phyloP scores from a whole-genome alignment of 2,888 invertebrate genomes.

The Dolomedes plantarius region DNA sequence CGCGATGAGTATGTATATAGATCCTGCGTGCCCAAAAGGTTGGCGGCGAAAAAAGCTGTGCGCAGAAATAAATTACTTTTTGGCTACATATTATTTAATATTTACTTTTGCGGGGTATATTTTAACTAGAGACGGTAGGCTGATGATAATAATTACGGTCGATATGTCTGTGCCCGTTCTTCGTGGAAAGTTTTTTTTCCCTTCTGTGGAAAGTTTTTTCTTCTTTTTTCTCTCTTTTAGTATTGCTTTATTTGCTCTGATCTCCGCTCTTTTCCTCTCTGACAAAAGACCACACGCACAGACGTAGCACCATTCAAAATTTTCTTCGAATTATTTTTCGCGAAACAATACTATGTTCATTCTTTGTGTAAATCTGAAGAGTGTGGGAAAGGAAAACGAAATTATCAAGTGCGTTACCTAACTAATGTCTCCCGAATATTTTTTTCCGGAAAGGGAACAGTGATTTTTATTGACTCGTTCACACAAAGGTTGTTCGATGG shows the following conservation, averaged over 20 bases:
- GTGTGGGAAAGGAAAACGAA: no score
- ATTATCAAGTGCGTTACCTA: no score
- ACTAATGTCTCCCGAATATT: no score
- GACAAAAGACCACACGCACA: slow-evolving; percentile 34
- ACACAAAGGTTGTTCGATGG: no score
- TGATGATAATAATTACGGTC: slow-evolving; percentile 45
- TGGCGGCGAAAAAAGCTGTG: background rate
- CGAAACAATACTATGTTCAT: no score
- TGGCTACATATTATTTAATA: slow-evolving; percentile 68
- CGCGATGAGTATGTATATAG: no score
- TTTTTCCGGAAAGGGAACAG: no score
- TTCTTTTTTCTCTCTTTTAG: background rate
- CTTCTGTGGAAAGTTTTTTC: background rate
- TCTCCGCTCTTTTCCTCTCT: background rate
- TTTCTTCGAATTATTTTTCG: background rate
- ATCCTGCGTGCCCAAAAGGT: background rate
- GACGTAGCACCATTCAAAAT: background rate
- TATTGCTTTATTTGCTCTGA: background rate
- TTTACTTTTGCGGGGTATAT: slow-evolving; percentile 60
- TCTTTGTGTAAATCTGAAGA: no score
- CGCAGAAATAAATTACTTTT: slow-evolving; percentile 53
- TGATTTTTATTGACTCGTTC: no score
- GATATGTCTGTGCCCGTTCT: background rate
- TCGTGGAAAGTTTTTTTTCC: background rate
- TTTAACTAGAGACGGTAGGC: slow-evolving; percentile 44